Conservation (phyloP, 2,113 vertebrate genomes). For the Balaeniceps rex region DNA sequence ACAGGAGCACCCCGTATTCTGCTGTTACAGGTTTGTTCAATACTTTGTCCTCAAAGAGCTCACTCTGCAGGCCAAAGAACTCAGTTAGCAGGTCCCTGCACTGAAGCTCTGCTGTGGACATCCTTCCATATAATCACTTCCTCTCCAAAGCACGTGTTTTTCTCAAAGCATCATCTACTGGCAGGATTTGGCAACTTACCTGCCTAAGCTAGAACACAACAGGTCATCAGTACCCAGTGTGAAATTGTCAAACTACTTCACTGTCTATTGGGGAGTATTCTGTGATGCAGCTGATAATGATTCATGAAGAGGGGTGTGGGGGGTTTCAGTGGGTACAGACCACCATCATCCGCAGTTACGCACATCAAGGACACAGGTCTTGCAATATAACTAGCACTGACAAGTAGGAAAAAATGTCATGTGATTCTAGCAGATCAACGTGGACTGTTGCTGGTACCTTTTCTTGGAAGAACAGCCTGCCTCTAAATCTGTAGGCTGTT, state of each 20-base stretch:
- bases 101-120: background rate
- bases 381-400: background rate
- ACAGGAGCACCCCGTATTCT: background rate
- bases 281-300: background rate
- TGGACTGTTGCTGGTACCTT: background rate
- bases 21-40: background rate
- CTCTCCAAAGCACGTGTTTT: accelerated
- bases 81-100: background rate
- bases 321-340: background rate
- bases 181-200: background rate
- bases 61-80: background rate
- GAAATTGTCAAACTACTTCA: background rate
- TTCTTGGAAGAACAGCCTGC: background rate
- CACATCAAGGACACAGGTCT: background rate
- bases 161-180: background rate
- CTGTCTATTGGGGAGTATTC: background rate
- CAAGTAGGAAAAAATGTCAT: background rate
- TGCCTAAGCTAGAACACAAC: background rate
- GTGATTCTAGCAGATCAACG: background rate
- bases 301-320: background rate
- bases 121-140: accelerated
- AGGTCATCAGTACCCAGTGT: background rate
- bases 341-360: background rate
- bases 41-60: background rate
- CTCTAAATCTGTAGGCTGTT: background rate